These are phyloP conservation scores for Lasioglossum oenotherae DNA, from an alignment of 2,888 invertebrate genomes.

Conservation along the genomic window DNA sequence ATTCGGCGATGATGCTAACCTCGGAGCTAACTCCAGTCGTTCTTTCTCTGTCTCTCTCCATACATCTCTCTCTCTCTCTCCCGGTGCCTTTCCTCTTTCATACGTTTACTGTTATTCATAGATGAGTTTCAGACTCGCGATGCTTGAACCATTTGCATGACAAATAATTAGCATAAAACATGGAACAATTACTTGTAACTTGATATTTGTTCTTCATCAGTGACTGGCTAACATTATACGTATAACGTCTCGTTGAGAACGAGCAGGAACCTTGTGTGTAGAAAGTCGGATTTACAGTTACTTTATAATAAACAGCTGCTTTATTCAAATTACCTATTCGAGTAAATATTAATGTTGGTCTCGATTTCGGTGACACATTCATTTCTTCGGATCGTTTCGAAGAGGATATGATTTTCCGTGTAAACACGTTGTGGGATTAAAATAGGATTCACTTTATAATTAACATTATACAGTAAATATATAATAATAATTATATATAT, in stretches of 20 bases:
- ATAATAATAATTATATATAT: too few relatives aligned
- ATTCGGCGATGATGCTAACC: constrained; percentile 36
- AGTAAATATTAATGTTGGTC: background rate
- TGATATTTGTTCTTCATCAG: constrained; percentile 5
- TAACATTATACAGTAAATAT: too few relatives aligned
- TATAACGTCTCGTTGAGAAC: background rate
- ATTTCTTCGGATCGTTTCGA: background rate
- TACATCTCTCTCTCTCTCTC: background rate
- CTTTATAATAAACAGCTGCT: background rate
- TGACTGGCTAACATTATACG: constrained; percentile 10
- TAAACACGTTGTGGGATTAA: too few relatives aligned
- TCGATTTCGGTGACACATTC: background rate
- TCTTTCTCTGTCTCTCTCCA: background rate
- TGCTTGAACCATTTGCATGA: background rate
- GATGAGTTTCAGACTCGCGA: background rate
- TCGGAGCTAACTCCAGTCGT: constrained; percentile 3
- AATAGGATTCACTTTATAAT: too few relatives aligned
- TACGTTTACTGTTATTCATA: background rate
- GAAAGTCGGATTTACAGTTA: background rate
- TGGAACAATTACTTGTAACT: constrained; percentile 28
- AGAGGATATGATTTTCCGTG: too few relatives aligned
- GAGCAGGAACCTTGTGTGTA: background rate
- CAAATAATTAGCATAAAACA: constrained; percentile 5
- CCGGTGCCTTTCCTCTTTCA: background rate
- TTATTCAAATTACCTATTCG: background rate